Evolutionary conservation across 2,113 vertebrate genomes (phyloP), one percentile per base, ranked within the genome.

Genomic region (Vidua macroura): DNA sequence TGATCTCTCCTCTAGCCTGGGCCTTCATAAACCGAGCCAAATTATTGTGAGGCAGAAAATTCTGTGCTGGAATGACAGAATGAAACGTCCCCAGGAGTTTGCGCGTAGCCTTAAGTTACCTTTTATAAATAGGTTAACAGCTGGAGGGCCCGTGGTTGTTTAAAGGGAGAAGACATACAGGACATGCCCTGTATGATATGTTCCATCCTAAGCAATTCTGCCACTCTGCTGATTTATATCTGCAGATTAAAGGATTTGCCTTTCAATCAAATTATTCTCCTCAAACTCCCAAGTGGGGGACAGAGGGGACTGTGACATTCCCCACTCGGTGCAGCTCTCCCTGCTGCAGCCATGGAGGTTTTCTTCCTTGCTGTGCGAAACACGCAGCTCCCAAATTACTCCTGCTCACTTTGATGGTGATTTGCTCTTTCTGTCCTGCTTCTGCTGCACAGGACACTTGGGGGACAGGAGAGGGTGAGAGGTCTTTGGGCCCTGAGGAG

Each of bases 241-340:
- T 89, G 62, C 76, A 63, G 96, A 97, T 97, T 96, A 96, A 95
- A 95, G 96, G 96, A 95, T 97, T 98, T 96, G 86, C 88, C 78
- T 97, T 86, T 95, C 96, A 95, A 94, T 93, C 90, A 92, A 95
- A 96, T 96, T 68, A 92, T 95, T 95, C 82, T 77, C 85, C 86
- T 94, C 87, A 33, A 66, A 90, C 51, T 53, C 52, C 76, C 73
- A 44, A 85, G 68, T 58, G 8, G 62, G 39, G 63, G 41, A 12
- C 66, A 41, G 66, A 39, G 76, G 87, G 43, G 83, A 20, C 68
- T 83, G 63, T 21, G 41, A 33, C 10, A 5, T 33, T 66, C 86
- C 22, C 51, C 30, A 0, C 43, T 13, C 9, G 1, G 10, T 7
- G 46, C 39, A 5, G 72, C 76, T 20, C 27, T 51, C 37, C 69